A percentile compares a stretch with the other conserved stretches of the same genome.
These are phyloP conservation scores for Ammodytes marinus DNA, from an alignment of 2,113 vertebrate genomes.

Conservation along the genomic window DNA sequence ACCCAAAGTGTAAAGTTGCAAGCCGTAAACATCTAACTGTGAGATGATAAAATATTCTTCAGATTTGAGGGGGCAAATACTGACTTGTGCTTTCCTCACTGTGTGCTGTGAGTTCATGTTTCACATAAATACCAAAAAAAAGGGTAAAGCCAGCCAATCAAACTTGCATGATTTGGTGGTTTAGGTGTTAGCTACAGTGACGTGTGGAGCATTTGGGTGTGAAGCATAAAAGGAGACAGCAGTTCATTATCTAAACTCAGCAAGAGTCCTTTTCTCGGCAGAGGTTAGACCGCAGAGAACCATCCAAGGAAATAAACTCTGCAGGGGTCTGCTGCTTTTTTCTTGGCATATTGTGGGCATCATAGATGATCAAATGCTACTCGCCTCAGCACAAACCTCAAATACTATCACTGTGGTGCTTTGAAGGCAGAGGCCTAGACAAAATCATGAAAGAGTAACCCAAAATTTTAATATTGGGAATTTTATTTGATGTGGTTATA, in stretches of 20 bases:
- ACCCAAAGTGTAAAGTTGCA: not conserved
- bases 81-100: not conserved
- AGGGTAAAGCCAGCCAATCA: not conserved
- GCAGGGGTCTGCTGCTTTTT: constrained; percentile 47
- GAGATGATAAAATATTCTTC: not conserved
- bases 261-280: constrained; percentile 29
- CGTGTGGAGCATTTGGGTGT: constrained; percentile 15
- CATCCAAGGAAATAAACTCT: constrained; percentile 43
- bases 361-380: constrained; percentile 52
- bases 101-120: constrained; percentile 3
- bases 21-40: not conserved
- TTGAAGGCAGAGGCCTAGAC: constrained; percentile 38
- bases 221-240: constrained; percentile 12
- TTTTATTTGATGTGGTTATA: constrained; percentile 11
- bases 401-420: constrained; percentile 13
- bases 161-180: not conserved
- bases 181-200: constrained; percentile 4
- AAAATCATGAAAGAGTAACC: constrained; percentile 14
- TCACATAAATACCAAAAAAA: not conserved
- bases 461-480: not conserved
- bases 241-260: constrained; percentile 58
- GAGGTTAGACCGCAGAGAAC: constrained; percentile 49
- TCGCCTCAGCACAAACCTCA: constrained; percentile 51
- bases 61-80: constrained; percentile 1
- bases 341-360: constrained; percentile 38